Evolutionary conservation across 1,140 invertebrate species (phyloP).

Genomic region (Drosophila nebulosa): DNA sequence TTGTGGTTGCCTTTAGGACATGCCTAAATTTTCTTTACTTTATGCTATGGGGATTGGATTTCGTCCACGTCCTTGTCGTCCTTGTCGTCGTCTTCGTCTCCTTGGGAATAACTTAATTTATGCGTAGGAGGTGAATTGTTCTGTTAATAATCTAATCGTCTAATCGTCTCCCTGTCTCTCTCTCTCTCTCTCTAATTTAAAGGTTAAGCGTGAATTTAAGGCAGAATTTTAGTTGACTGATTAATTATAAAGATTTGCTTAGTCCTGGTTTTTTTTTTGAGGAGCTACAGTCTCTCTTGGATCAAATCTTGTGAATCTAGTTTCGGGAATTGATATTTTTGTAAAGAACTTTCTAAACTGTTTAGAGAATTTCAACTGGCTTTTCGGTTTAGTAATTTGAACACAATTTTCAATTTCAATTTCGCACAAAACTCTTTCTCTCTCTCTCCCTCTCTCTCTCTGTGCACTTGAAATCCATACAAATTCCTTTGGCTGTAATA

Average conservation of each 20-base stretch:
- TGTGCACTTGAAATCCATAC: not conserved
- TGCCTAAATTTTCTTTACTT: not conserved
- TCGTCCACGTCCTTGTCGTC: not conserved
- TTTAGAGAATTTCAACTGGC: no score
- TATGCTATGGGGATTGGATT: not conserved
- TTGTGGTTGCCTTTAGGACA: conserved; percentile 1
- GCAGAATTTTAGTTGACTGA: not conserved
- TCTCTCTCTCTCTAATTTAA: not conserved
- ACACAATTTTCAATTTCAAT: not conserved
- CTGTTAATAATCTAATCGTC: not conserved
- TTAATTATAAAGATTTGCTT: not conserved
- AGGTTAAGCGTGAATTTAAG: not conserved
- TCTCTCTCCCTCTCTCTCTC: no score
- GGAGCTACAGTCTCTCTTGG: no score
- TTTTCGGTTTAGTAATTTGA: not conserved
- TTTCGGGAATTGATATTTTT: no score
- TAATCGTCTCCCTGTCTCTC: not conserved
- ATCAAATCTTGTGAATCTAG: no score
- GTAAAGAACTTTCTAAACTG: no score
- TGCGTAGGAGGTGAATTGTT: not conserved
- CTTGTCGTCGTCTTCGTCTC: not conserved
- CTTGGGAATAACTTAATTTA: not conserved
- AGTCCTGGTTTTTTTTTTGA: not conserved
- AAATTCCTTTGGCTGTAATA: conserved; percentile 1
- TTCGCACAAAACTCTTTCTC: not conserved